These are phyloP conservation scores for Lindbergichthys nudifrons DNA, from an alignment of 2,797 vertebrate species.

Conservation along the genomic window DNA sequence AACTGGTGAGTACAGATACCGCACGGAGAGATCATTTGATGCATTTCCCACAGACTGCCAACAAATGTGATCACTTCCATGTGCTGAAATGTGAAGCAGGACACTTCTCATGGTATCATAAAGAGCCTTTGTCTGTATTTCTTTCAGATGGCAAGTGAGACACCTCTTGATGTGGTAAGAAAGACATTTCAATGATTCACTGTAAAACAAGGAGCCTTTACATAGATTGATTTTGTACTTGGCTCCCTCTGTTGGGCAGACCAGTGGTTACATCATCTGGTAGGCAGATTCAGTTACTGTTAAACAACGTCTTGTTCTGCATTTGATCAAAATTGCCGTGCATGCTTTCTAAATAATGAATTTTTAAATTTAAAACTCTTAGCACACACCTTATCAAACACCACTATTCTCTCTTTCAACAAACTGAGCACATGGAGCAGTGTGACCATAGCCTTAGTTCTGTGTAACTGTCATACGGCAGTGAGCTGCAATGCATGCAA, in stretches of 20 bases:
- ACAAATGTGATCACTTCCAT: not conserved
- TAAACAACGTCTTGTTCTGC: not conserved
- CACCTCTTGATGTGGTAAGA: constrained; percentile 97
- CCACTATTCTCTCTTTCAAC: not conserved
- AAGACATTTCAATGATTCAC: not conserved
- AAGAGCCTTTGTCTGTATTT: constrained; percentile 33
- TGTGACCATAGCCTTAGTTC: not conserved
- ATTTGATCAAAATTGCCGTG: not conserved
- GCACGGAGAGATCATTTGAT: not conserved
- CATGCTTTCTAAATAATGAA: not conserved
- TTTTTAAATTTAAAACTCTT: not conserved
- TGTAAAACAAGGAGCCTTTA: not conserved
- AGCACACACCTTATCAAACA: not conserved
- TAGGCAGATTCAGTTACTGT: constrained; percentile 6
- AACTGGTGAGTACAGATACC: constrained; percentile 85
- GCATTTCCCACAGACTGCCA: not conserved
- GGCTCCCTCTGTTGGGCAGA: constrained; percentile 80
- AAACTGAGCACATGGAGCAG: not conserved
- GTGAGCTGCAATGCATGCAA: not conserved
- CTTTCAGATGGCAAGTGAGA: constrained; percentile 95
- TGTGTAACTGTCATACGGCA: not conserved
- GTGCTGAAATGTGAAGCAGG: not conserved
- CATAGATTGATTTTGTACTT: constrained; percentile 40
- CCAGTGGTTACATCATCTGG: not conserved
- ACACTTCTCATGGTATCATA: not conserved